Base-by-base conservation (phyloP, 2,888 invertebrate genomes). In the Palloptera scutellata region DNA sequence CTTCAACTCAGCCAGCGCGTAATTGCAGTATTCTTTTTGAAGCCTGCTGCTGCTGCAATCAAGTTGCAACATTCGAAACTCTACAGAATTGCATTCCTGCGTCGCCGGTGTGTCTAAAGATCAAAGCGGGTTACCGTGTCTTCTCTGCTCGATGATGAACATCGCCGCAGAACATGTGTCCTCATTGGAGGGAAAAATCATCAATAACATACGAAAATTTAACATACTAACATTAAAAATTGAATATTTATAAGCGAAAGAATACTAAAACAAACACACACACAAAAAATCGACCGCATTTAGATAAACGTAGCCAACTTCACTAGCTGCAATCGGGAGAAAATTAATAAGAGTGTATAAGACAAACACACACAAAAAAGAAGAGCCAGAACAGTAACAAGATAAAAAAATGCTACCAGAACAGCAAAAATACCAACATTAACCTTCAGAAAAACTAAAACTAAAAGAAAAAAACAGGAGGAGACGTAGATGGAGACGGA, bases 171-270 rank as follows among this genome's bases (percentile, higher is more conserved):
- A 79, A 79, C 79, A 79, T 80, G 80, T 78, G 78, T 76, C 77
- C 73, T 69, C 76, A 75, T 75, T 76, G 77, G 75, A 30, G 30
- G 67, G 77, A 78, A 68, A 78, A 78, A 80, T 78, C 80, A 79
- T 80, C 78, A 80, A 80, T 80, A 79, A 76, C 79, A 76, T 78
- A 76, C 74, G 75, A 73, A 77, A 75, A 79, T 79, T n/a, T n/a
- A n/a, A 76, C 78, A 79, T 79, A 76, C 72, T 71, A 65, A 70
- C 77, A 79, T 80, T 79, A 77, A 77, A 79, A 79, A 30, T 76
- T 77, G 76, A 75, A 80, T 79, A 78, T 78, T 78, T 79, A 78
- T 78, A 78, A 75, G 74, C 67, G 69, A 66, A 67, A 69, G 61
- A 61, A 52, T 55, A 10, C 5, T 15, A 51, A 42, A 45, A 67